Percentiles rank a stretch among this genome's conserved stretches.
Conservation (phyloP, 2,113 vertebrate species). For the Theristicus caerulescens region DNA sequence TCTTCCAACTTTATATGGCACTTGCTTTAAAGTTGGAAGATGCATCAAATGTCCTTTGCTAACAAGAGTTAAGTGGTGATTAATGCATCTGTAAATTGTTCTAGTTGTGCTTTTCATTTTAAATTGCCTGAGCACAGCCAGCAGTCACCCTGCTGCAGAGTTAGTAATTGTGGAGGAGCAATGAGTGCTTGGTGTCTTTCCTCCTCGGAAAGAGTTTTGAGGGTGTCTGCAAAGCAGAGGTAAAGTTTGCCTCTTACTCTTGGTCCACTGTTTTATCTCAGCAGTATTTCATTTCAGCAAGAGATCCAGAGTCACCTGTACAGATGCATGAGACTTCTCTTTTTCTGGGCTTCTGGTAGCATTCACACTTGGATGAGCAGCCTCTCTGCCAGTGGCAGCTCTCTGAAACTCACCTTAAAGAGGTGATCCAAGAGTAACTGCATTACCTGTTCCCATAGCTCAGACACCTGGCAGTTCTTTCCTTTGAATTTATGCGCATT, state of each 20-base stretch:
- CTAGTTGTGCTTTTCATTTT: background rate
- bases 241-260: background rate
- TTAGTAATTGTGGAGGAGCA: background rate
- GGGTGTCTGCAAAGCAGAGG: background rate
- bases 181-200: background rate
- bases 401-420: background rate
- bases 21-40: background rate
- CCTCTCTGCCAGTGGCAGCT: background rate
- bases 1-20: background rate
- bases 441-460: background rate
- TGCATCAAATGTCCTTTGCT: rapidly evolving
- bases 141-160: background rate
- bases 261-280: background rate
- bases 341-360: background rate
- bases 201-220: background rate
- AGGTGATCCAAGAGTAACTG: background rate
- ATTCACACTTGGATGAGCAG: background rate
- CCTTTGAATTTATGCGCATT: background rate
- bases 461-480: background rate
- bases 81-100: background rate
- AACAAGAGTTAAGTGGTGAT: background rate
- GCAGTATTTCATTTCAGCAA: background rate
- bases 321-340: background rate
- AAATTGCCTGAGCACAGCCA: background rate
- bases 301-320: background rate